phyloP scores from a whole-genome alignment of 2,797 vertebrate genomes.

The Labeo calbasu region DNA sequence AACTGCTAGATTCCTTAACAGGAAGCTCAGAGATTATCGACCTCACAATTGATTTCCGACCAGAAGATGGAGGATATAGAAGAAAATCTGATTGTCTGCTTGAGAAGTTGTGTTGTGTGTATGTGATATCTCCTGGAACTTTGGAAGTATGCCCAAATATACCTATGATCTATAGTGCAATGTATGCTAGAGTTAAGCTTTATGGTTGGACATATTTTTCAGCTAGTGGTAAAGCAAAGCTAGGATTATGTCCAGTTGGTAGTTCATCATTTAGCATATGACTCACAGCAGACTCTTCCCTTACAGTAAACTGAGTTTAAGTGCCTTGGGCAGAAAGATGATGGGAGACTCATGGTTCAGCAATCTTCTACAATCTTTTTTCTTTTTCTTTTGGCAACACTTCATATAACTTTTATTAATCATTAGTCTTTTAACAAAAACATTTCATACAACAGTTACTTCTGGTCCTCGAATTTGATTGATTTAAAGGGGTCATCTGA shows the following conservation, averaged over 20 bases:
- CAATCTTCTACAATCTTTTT: not conserved
- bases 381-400: not conserved
- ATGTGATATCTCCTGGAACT: slow-evolving; percentile 33
- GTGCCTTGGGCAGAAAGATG: not conserved
- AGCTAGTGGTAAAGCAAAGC: slow-evolving; percentile 4
- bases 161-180: slow-evolving; percentile 47
- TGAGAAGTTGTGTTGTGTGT: slow-evolving; percentile 53
- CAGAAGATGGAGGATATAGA: slow-evolving; percentile 60
- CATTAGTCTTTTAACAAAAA: not conserved
- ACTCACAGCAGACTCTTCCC: not conserved
- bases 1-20: slow-evolving; percentile 65
- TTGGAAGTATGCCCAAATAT: slow-evolving; percentile 46
- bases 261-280: slow-evolving; percentile 11
- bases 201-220: slow-evolving; percentile 22
- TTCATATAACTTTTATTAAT: not conserved
- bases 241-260: not conserved
- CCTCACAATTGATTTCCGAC: slow-evolving; percentile 71
- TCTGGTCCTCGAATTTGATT: not conserved
- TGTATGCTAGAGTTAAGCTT: slow-evolving; percentile 7
- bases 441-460: not conserved
- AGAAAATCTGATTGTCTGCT: slow-evolving; percentile 65
- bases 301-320: not conserved
- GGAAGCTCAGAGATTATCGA: slow-evolving; percentile 69
- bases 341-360: not conserved
- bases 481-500: too few species aligned